These are phyloP conservation scores for Bothrops jararaca DNA, from an alignment of 2,113 vertebrate species.

Conservation along the genomic window DNA sequence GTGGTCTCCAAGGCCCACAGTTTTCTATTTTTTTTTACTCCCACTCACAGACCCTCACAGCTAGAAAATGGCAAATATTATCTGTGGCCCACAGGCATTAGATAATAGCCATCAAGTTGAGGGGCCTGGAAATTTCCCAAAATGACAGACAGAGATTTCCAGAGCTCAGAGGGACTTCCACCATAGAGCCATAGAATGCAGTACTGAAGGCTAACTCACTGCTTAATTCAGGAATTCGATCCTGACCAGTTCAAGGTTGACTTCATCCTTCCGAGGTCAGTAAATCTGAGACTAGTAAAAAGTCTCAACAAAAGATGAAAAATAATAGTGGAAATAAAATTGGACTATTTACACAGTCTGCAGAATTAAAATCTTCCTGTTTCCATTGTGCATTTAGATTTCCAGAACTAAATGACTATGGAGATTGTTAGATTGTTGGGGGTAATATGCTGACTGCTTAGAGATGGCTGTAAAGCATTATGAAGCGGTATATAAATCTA, in stretches of 20 bases:
- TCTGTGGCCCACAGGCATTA: neutral
- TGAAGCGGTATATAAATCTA: too few species aligned
- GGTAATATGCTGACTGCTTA: too few species aligned
- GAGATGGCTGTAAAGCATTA: too few species aligned
- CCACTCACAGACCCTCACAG: neutral
- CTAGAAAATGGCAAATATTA: neutral
- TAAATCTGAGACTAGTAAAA: slow-evolving; percentile 48
- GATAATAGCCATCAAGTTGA: neutral
- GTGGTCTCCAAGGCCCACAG: neutral
- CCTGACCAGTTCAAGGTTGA: too few species aligned
- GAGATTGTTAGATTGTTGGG: slow-evolving; percentile 22
- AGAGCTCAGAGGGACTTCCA: neutral
- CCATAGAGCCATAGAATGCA: too few species aligned
- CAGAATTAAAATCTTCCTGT: slow-evolving; percentile 61
- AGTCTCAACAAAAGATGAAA: too few species aligned
- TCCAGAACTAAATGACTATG: slow-evolving; percentile 68
- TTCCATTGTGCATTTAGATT: slow-evolving; percentile 68
- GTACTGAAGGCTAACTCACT: too few species aligned
- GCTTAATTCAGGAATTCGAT: too few species aligned
- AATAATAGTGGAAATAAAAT: slow-evolving; percentile 63
- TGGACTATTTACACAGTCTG: slow-evolving; percentile 53
- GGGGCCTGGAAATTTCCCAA: neutral
- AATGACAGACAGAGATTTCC: neutral
- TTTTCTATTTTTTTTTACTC: neutral
- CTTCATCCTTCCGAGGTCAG: too few species aligned